Base-by-base conservation (phyloP, 35 echinoderm and acorn worm genomes). In the Patiria miniata region DNA sequence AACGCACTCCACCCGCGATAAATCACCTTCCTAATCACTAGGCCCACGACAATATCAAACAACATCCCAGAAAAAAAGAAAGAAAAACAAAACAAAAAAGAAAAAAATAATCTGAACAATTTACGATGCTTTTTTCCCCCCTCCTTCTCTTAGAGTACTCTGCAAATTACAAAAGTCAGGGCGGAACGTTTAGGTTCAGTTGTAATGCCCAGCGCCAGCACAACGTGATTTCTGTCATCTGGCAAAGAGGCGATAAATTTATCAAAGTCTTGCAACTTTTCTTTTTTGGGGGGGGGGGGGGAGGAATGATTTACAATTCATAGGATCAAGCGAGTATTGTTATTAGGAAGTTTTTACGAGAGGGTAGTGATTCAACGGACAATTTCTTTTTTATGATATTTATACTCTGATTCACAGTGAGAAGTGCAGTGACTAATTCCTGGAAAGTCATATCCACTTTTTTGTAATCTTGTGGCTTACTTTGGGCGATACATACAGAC, bases 361-460 rank as follows among this genome's bases (percentile, higher is more conserved):
- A 34, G 34, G 34, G 26, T 73, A 73, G 65, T 73, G 65, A 73
- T 34, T 73, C 65, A 73, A 73, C 34, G 19, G 65, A 23, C 10
- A 14, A 34, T 26, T 73, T 73, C 65, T 28, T 73, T 47, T 47
- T 47, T 34, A 73, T 73, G 23, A 73, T 73, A 73, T 73, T 34
- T 32, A n/a, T n/a, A 34, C 65, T 73, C 65, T 73, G 65, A 73
- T 73, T 73, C 65, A 73, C 34, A 23, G 14, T 73, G 23, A 36
- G 65, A 30, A 73, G 65, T 73, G 26, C 65, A 30, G 65, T 73
- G 65, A 73, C 65, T 73, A 73, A 73, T 73, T 34, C 65, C 29
- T 22, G 1, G 34, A 36, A 73, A 23, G 65, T 32, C 29, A 30
- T 5, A 47, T 12, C 4, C 42, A 47, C 42, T 47, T 47, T 47